Evolutionary conservation across 2,797 vertebrate species (phyloP), one percentile per base, ranked within the genome.

Genomic region (Sciurus carolinensis): DNA sequence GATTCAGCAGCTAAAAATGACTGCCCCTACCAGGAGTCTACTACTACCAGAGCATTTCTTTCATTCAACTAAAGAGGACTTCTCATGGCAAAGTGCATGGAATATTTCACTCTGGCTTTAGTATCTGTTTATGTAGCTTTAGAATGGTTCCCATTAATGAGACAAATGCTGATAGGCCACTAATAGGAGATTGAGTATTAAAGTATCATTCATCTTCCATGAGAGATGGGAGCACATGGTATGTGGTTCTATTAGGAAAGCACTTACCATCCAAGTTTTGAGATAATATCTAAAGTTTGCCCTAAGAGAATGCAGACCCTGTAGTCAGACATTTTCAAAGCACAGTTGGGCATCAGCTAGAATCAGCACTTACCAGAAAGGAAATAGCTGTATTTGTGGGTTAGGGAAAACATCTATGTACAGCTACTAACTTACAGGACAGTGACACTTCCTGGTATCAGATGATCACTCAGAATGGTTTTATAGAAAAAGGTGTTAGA

Each of bases 401-500:
- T 71, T 20, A 47, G 13, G 9, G 11, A 42, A 77, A 75, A 88
- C 1, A 77, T 57, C 59, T 20, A 12, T 3, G 20, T 64, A 59
- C 59, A 81, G 39, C 66, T 44, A 24, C 26, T 28, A 52, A 91
- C 79, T 57, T 73, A 73, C 39, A 62, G 64, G 33, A 33, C 30
- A 33, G 9, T 0, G 50, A 36, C 67, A 24, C 47, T 86, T 76
- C 71, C 64, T 87, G 88, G 8, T 67, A 73, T 26, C 44, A 66
- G 28, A 88, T 14, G 10, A 33, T 39, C 33, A 66, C 30, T 39
- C 66, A 77, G 42, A 52, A 17, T 52, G 33, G 30, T 64, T 92
- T 94, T 88, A 93, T n/a, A 81, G 80, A 92, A 94, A 54, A 62
- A 76, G 64, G 47, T 80, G 52, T 64, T 24, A 36, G 28, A 12